Percentiles rank a stretch among this genome's conserved stretches.
phyloP scores from a whole-genome alignment of 2,113 vertebrate species.

The Perognathus longimembris region DNA sequence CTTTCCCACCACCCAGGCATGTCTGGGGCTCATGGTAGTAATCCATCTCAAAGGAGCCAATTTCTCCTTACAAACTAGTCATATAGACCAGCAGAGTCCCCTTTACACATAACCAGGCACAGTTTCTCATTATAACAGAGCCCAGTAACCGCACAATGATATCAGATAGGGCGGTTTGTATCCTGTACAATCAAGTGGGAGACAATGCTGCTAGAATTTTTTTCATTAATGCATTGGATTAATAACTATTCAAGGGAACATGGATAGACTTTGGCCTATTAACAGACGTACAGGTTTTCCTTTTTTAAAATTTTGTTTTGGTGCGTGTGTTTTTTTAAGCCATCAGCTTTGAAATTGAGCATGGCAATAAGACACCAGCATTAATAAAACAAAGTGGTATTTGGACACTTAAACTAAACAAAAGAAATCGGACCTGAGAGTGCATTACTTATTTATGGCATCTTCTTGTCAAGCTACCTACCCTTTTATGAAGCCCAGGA shows the following conservation, averaged over 20 bases:
- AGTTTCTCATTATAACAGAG: not conserved
- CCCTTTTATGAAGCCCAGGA: not conserved
- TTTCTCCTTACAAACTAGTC: constrained; percentile 16
- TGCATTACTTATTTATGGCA: constrained; percentile 88
- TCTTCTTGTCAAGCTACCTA: constrained; percentile 67
- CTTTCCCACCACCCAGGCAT: not conserved
- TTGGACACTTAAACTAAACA: constrained; percentile 84
- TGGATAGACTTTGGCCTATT: constrained; percentile 62
- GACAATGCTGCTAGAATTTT: constrained; percentile 19
- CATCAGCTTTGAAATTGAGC: constrained; percentile 85
- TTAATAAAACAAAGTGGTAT: constrained; percentile 88
- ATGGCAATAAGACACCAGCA: constrained; percentile 86
- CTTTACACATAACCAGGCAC: not conserved
- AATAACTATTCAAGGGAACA: constrained; percentile 20
- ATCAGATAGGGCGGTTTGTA: not conserved
- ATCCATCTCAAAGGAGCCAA: not conserved
- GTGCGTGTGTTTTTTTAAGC: constrained; percentile 72
- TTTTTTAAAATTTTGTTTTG: constrained; percentile 74
- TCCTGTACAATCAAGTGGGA: not conserved
- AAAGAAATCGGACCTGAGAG: constrained; percentile 86
- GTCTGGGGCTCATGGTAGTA: not conserved
- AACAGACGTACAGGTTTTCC: constrained; percentile 54
- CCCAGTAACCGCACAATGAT: not conserved
- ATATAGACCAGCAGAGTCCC: not conserved
- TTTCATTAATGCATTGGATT: constrained; percentile 17